Conservation (phyloP, 2,113 vertebrate genomes). For the Taxidea taxus region DNA sequence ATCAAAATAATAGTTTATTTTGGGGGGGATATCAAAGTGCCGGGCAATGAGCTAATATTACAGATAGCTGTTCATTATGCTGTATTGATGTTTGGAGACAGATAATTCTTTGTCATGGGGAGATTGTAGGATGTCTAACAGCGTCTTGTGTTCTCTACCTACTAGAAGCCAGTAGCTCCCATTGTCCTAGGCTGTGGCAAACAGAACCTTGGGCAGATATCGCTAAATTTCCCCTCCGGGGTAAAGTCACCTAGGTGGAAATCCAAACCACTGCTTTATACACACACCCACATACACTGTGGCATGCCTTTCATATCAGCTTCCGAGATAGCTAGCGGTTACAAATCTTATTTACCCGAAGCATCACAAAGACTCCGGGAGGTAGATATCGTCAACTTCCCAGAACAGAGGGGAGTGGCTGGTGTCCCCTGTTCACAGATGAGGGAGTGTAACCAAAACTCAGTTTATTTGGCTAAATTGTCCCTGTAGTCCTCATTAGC, state of each 20-base stretch:
- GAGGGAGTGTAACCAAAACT: not conserved
- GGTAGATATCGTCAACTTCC: not conserved
- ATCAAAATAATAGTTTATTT: not conserved
- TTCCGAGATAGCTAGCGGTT: not conserved
- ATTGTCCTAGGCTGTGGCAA: not conserved
- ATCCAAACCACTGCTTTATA: not conserved
- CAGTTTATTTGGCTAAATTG: not conserved
- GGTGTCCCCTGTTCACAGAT: not conserved
- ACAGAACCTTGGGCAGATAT: not conserved
- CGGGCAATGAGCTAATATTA: not conserved
- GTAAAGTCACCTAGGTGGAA: not conserved
- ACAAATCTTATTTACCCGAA: not conserved
- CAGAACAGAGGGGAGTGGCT: not conserved
- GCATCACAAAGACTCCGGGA: not conserved
- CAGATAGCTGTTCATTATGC: not conserved
- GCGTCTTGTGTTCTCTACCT: not conserved
- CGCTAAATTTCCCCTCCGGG: not conserved
- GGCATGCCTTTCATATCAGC: not conserved
- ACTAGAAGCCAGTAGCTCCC: not conserved
- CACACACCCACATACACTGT: not conserved
- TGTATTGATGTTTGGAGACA: not conserved
- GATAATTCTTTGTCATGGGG: not conserved
- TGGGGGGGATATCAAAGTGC: not conserved
- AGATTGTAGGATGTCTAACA: not conserved
- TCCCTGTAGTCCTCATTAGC: not conserved